Conservation (phyloP, 2,888 invertebrate species). For the Terebella lapidaria region DNA sequence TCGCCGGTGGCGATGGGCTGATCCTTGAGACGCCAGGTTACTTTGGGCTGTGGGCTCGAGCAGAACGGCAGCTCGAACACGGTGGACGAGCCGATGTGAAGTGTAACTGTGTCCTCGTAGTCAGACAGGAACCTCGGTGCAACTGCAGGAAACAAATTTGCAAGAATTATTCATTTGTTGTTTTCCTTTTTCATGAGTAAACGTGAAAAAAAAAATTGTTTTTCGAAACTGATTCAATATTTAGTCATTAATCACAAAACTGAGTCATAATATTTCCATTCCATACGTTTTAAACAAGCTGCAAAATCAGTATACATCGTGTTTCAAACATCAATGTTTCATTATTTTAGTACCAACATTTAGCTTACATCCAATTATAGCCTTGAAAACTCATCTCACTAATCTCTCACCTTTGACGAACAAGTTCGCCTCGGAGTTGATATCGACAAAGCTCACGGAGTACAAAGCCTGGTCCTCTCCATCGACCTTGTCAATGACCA, state of each 20-base stretch:
- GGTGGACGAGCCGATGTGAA: slow-evolving; percentile 26
- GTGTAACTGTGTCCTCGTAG: slow-evolving; percentile 22
- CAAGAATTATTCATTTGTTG: background rate
- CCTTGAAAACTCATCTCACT: no score
- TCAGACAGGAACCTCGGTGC: slow-evolving; percentile 23
- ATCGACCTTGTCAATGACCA: slow-evolving; percentile 77
- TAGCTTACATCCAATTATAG: no score
- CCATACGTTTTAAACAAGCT: no score
- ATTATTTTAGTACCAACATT: no score
- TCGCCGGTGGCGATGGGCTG: slow-evolving; percentile 14
- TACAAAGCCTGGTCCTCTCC: slow-evolving; percentile 57
- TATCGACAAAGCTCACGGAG: slow-evolving; percentile 31
- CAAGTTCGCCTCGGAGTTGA: slow-evolving; percentile 38
- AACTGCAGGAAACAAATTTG: slow-evolving; percentile 18
- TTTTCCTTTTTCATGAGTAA: background rate
- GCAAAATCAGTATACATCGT: no score
- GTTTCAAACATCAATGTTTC: no score
- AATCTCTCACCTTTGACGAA: slow-evolving; percentile 46
- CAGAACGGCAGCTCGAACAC: slow-evolving; percentile 27
- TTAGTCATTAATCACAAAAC: no score
- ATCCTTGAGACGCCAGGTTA: slow-evolving; percentile 28
- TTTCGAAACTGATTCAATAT: no score
- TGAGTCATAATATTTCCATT: no score
- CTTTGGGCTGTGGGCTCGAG: slow-evolving; percentile 28
- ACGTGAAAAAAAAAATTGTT: no score